These are phyloP conservation scores for Campylomormyrus numenius DNA, from an alignment of 2,113 vertebrate genomes.

Conservation along the genomic window DNA sequence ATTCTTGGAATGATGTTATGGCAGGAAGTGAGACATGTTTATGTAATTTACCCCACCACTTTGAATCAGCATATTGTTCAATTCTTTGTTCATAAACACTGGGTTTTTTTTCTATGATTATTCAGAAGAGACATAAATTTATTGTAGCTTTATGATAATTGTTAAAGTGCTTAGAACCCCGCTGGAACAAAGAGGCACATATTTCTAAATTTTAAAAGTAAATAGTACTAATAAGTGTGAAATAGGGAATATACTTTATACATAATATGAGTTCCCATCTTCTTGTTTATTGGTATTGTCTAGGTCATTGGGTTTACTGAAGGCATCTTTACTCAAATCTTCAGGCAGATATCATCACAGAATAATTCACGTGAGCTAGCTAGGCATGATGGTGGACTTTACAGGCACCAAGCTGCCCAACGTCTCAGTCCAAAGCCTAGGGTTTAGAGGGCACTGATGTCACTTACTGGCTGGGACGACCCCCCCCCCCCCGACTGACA, in stretches of 20 bases:
- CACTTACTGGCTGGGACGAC: not conserved
- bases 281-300: not conserved
- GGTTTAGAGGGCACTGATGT: not conserved
- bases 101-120: not conserved
- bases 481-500: too few relatives aligned
- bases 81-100: not conserved
- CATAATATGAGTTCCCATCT: not conserved
- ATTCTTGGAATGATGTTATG: slow-evolving; percentile 32
- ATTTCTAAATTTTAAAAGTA: not conserved
- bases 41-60: not conserved
- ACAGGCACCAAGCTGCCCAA: not conserved
- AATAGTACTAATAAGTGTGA: not conserved
- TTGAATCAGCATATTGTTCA: not conserved
- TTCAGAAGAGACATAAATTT: not conserved
- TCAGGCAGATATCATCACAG: not conserved
- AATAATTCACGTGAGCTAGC: not conserved
- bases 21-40: slow-evolving; percentile 13
- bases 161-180: not conserved
- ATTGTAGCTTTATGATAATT: not conserved
- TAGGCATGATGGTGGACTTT: not conserved
- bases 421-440: not conserved
- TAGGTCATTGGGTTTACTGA: not conserved
- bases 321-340: not conserved
- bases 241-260: not conserved
- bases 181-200: not conserved